phyloP scores from a whole-genome alignment of 2,797 vertebrate genomes.

The Rhynchotus rufescens region DNA sequence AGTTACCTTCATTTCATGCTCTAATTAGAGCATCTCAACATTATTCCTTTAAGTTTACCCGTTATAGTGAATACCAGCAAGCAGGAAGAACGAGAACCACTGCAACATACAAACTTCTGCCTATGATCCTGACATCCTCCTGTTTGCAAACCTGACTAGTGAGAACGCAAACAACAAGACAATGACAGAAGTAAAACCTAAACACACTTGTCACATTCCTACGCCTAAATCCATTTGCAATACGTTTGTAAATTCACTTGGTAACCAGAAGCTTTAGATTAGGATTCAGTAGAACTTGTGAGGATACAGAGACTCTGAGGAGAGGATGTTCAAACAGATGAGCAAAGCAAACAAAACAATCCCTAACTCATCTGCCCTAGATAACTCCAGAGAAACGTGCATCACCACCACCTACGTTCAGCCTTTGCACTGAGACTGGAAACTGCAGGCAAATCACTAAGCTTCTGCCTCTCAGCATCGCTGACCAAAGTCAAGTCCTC shows the following conservation, averaged over 20 bases:
- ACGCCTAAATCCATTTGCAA: not conserved
- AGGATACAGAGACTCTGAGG: not conserved
- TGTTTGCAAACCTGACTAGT: accelerated
- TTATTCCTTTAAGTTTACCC: not conserved
- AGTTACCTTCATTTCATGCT: constrained; percentile 1
- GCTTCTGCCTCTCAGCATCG: not conserved
- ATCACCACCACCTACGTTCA: not conserved
- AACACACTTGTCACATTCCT: not conserved
- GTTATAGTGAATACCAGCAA: constrained; percentile 15
- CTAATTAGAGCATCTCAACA: constrained; percentile 33
- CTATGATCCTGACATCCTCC: not conserved
- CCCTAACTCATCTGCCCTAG: not conserved
- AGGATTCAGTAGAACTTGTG: not conserved
- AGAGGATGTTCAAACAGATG: not conserved
- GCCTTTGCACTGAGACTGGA: accelerated
- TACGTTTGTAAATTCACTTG: not conserved
- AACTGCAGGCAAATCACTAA: not conserved
- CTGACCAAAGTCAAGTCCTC: not conserved
- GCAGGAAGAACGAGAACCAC: not conserved
- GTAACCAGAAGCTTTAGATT: not conserved
- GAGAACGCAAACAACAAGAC: not conserved
- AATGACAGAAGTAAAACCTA: not conserved
- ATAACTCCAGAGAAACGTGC: not conserved
- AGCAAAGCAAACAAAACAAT: accelerated
- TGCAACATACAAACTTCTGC: not conserved